A percentile compares a stretch with the other conserved stretches of the same genome.
Evolutionary conservation across 2,113 vertebrate species (phyloP).

Genomic region (Lagopus leucura): DNA sequence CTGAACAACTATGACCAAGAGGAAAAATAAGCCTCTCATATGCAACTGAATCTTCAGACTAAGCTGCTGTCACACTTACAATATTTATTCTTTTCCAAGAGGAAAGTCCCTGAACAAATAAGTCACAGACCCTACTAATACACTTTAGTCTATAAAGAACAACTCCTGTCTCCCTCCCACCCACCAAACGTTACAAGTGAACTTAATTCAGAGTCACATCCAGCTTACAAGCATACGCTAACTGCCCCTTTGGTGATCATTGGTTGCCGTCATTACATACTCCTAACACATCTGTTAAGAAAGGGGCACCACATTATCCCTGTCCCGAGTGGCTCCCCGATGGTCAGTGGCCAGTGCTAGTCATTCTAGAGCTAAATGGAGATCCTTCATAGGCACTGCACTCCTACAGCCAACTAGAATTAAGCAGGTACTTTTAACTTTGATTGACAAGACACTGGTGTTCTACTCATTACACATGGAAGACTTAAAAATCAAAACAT

Average conservation of each 20-base stretch:
- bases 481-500: not conserved
- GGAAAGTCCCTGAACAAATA: not conserved
- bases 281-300: not conserved
- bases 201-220: not conserved
- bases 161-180: not conserved
- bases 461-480: not conserved
- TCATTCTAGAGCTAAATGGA: not conserved
- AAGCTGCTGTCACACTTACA: not conserved
- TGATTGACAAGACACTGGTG: not conserved
- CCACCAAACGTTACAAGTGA: not conserved
- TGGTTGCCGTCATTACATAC: not conserved
- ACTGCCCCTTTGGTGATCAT: accelerated
- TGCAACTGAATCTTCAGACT: not conserved
- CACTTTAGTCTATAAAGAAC: not conserved
- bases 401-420: not conserved
- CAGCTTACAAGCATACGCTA: not conserved
- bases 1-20: conserved; percentile 66
- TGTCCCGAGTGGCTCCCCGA: not conserved
- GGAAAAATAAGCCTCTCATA: conserved; percentile 45
- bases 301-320: not conserved
- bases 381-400: not conserved
- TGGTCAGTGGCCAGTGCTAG: not conserved
- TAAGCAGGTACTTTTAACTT: not conserved
- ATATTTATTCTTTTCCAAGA: not conserved
- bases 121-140: accelerated